A percentile compares a stretch with the other conserved stretches of the same genome.
phyloP scores from a whole-genome alignment of 2,113 vertebrate genomes.

The Blennius ocellaris region DNA sequence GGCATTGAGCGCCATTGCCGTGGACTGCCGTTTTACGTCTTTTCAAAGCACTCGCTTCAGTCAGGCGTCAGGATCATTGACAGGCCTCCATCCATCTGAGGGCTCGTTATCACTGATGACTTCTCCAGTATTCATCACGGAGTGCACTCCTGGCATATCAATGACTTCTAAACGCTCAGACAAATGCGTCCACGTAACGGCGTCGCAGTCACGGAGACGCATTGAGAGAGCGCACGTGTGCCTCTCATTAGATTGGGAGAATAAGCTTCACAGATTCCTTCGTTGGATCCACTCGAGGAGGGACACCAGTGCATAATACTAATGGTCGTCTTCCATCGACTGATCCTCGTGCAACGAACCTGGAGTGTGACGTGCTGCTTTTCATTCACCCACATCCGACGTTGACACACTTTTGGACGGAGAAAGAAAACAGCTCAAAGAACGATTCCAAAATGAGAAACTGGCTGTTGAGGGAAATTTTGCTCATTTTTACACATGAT shows the following conservation, averaged over 20 bases:
- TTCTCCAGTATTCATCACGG: slow-evolving; percentile 40
- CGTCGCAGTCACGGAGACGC: not conserved
- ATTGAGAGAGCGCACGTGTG: not conserved
- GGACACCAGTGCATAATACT: too few species aligned
- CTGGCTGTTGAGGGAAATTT: too few species aligned
- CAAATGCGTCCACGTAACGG: slow-evolving; percentile 10
- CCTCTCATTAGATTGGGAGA: not conserved
- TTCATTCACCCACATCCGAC: not conserved
- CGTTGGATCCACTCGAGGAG: too few species aligned
- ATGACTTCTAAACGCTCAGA: slow-evolving; percentile 27
- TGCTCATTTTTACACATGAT: too few species aligned
- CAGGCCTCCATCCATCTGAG: slow-evolving; percentile 55
- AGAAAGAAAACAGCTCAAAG: too few species aligned
- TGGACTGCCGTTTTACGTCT: slow-evolving; percentile 47
- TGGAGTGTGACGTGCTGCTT: not conserved
- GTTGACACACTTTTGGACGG: too few species aligned
- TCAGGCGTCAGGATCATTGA: slow-evolving; percentile 35
- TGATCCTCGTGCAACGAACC: too few species aligned
- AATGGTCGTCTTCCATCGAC: too few species aligned
- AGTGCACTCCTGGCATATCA: slow-evolving; percentile 34
- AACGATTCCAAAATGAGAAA: too few species aligned
- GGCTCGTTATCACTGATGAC: slow-evolving; percentile 49
- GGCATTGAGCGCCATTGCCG: slow-evolving; percentile 37
- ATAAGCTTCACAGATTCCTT: not conserved
- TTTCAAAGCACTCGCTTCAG: slow-evolving; percentile 23